These are phyloP conservation scores for Mycalesis mineus DNA, from an alignment of 2,888 invertebrate species.

Conservation along the genomic window DNA sequence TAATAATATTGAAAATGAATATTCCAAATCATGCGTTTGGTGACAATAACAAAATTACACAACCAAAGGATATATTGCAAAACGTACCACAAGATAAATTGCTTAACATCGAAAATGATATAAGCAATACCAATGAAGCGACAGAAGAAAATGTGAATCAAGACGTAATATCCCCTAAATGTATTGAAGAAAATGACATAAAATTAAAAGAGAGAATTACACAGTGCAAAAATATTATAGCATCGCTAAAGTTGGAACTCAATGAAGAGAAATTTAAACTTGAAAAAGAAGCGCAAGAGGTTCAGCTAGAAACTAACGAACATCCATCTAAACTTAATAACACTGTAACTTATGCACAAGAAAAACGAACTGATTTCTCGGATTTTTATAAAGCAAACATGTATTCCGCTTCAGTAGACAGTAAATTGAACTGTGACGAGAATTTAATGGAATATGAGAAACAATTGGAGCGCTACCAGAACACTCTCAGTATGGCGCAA, in stretches of 20 bases:
- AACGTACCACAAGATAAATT: background rate
- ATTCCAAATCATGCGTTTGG: constrained; percentile 45
- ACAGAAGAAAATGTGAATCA: constrained; percentile 9
- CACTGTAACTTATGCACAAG: constrained; percentile 32
- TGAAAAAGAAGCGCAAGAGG: constrained; percentile 42
- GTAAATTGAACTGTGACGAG: constrained; percentile 57
- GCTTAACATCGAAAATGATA: background rate
- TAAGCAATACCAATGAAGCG: background rate
- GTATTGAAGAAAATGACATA: constrained; percentile 50
- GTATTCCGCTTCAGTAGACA: constrained; percentile 52
- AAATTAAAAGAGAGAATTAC: constrained; percentile 61
- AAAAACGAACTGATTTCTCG: constrained; percentile 15
- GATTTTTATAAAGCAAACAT: constrained; percentile 36
- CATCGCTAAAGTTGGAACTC: constrained; percentile 60
- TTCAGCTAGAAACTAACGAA: constrained; percentile 21
- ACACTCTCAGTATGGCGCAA: constrained; percentile 66
- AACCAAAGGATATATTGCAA: constrained; percentile 6
- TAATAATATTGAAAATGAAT: constrained; percentile 37
- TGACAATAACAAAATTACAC: constrained; percentile 38
- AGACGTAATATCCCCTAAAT: constrained; percentile 1
- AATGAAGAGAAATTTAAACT: constrained; percentile 60
- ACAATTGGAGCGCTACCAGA: constrained; percentile 66
- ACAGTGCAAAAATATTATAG: constrained; percentile 60
- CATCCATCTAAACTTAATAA: constrained; percentile 16
- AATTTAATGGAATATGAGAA: constrained; percentile 67